A percentile compares a stretch with the other conserved stretches of the same genome.
Conservation (phyloP, 2,113 vertebrate genomes). For the Anolis carolinensis region DNA sequence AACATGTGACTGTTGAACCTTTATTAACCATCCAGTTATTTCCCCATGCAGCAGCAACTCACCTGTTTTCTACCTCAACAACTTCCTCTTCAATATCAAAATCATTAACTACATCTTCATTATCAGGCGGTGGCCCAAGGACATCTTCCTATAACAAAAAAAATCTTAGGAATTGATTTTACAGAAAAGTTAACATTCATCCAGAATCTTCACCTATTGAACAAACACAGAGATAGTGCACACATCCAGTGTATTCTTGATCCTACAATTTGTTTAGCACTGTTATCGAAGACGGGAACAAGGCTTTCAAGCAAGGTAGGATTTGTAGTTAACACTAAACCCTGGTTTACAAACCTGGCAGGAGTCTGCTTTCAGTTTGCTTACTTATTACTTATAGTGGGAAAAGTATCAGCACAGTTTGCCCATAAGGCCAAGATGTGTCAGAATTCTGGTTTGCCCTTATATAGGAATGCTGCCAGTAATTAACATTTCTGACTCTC, state of each 20-base stretch:
- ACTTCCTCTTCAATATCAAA: constrained; percentile 99
- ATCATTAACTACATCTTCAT: constrained; percentile 96
- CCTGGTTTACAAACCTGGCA: background rate
- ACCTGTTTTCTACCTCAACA: constrained; percentile 98
- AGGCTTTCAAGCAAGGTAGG: background rate
- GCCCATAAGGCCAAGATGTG: background rate
- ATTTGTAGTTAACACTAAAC: background rate
- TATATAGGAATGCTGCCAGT: background rate
- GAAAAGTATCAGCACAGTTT: background rate
- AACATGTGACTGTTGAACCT: constrained; percentile 4
- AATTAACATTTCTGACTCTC: background rate
- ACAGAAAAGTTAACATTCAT: background rate
- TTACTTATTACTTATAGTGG: background rate
- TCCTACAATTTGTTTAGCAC: background rate
- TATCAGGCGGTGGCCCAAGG: constrained; percentile 96
- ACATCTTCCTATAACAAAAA: constrained; percentile 89
- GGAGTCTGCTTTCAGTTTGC: background rate
- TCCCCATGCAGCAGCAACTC: constrained; percentile 43
- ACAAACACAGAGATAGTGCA: background rate
- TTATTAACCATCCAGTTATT: constrained; percentile 15
- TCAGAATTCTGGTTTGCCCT: background rate
- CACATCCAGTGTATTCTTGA: background rate
- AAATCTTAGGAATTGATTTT: constrained; percentile 7
- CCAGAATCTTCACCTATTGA: background rate
- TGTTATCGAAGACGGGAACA: background rate